Conservation (phyloP, 1,140 invertebrate species). For the Drosophila carrolli region DNA sequence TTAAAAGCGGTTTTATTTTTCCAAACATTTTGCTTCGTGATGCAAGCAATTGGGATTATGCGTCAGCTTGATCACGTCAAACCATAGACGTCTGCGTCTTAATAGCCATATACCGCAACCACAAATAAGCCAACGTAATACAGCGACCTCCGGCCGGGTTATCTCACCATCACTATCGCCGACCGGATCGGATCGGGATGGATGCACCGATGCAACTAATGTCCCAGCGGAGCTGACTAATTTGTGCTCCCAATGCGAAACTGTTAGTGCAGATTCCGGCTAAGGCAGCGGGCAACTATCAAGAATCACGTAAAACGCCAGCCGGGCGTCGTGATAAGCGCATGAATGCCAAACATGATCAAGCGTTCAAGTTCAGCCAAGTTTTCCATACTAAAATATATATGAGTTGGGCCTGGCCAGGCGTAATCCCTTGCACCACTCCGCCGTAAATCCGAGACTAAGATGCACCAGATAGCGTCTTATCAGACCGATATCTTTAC, state of each 20-base stretch:
- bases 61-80: conserved; percentile 51
- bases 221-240: conserved; percentile 36
- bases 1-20: conserved; percentile 21
- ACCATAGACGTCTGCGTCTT: conserved; percentile 13
- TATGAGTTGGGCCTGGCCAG: conserved; percentile 10
- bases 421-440: conserved; percentile 50
- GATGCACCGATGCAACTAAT: conserved; percentile 32
- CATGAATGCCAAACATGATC: conserved; percentile 74
- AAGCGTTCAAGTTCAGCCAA: conserved; percentile 61
- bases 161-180: conserved; percentile 30
- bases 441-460: conserved; percentile 47
- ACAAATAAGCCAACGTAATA: conserved; percentile 39
- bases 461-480: conserved; percentile 61
- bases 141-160: conserved; percentile 45
- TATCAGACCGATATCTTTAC: conserved; percentile 45
- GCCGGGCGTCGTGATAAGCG: conserved; percentile 61
- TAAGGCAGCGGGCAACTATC: conserved; percentile 33
- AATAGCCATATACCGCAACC: conserved; percentile 28
- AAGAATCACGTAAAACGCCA: conserved; percentile 59
- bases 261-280: conserved; percentile 47
- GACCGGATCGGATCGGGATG: conserved; percentile 10
- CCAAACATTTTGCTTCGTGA: conserved; percentile 3
- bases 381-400: conserved; percentile 28
- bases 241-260: conserved; percentile 31
- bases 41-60: neutral